These are phyloP conservation scores for Tetramorium simillimum DNA, from an alignment of 1,140 invertebrate species.

Conservation along the genomic window DNA sequence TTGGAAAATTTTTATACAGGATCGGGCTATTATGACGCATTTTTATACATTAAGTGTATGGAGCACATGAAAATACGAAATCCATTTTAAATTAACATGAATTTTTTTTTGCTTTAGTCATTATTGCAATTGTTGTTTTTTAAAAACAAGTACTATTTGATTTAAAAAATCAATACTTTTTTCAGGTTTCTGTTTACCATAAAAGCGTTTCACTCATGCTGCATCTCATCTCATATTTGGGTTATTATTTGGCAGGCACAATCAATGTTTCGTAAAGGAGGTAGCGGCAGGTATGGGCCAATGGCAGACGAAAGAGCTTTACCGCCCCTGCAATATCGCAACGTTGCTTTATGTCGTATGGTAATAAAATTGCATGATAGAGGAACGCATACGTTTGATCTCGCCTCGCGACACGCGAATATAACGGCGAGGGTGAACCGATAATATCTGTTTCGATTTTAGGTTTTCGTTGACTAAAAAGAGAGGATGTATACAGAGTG, in stretches of 20 bases:
- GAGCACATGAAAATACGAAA: background rate
- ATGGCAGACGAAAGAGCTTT: slow-evolving; percentile 32
- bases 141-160: background rate
- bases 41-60: background rate
- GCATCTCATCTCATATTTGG: background rate
- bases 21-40: background rate
- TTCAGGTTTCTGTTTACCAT: background rate
- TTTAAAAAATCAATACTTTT: too few relatives aligned
- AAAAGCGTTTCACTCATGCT: background rate
- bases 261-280: slow-evolving; percentile 37
- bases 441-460: slow-evolving; percentile 33
- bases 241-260: slow-evolving; percentile 12
- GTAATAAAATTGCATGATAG: slow-evolving; percentile 58
- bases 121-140: background rate
- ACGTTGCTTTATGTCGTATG: slow-evolving; percentile 57
- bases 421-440: slow-evolving; percentile 31
- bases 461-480: slow-evolving; percentile 22
- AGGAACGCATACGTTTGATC: slow-evolving; percentile 47
- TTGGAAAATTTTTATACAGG: slow-evolving; percentile 10
- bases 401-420: slow-evolving; percentile 36
- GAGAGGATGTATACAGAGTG: background rate
- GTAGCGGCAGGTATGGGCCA: background rate
- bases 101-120: background rate
- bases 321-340: slow-evolving; percentile 33
- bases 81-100: slow-evolving; percentile 5